Evolutionary conservation across 2,113 vertebrate species (phyloP).

Genomic region (Garra rufa): DNA sequence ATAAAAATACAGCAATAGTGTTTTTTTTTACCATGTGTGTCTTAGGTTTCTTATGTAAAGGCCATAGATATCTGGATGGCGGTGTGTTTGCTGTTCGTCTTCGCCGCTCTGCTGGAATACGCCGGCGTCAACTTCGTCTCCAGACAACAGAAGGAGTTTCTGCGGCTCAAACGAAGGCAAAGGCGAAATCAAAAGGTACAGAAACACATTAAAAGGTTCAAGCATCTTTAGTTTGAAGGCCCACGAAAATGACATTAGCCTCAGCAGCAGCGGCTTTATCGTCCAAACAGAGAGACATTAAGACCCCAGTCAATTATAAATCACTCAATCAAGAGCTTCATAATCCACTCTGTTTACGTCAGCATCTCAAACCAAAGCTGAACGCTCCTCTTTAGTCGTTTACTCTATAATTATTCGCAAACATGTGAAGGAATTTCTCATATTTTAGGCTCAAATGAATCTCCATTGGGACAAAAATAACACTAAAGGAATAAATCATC

Average conservation of each 20-base stretch:
- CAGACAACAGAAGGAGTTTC: slow-evolving; percentile 97
- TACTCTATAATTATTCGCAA: neutral
- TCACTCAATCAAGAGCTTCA: slow-evolving; percentile 15
- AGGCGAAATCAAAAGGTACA: slow-evolving; percentile 89
- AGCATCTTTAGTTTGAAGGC: neutral
- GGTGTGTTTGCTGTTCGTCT: slow-evolving; percentile 98
- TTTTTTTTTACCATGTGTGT: too few species aligned
- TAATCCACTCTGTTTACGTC: neutral
- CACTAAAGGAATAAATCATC: neutral
- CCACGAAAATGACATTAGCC: neutral
- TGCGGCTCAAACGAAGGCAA: slow-evolving; percentile 91
- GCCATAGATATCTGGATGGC: slow-evolving; percentile 99
- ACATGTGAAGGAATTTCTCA: neutral
- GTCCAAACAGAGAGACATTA: neutral
- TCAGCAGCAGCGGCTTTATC: neutral
- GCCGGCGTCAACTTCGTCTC: slow-evolving; percentile 99
- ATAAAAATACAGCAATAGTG: too few species aligned
- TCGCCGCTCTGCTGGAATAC: slow-evolving; percentile 95
- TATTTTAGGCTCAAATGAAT: neutral
- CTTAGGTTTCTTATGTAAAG: slow-evolving; percentile 97
- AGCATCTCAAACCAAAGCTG: neutral
- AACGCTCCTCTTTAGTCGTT: neutral
- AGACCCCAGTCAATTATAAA: slow-evolving; percentile 8
- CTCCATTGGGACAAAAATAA: neutral
- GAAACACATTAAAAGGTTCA: neutral